These are phyloP conservation scores for Eurystomus glaucurus DNA, from an alignment of 2,797 vertebrate genomes.

Conservation along the genomic window DNA sequence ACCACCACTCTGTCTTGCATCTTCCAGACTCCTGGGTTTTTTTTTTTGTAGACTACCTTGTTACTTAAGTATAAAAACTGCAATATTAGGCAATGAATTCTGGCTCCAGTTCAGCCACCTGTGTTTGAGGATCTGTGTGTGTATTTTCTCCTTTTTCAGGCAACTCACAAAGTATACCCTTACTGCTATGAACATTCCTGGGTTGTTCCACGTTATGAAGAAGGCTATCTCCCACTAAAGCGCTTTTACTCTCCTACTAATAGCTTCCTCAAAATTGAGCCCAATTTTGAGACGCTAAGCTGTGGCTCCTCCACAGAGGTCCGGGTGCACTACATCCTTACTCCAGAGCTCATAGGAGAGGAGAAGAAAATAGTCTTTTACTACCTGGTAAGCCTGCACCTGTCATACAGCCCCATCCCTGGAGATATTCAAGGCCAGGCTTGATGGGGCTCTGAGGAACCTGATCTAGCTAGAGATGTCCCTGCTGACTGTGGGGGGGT, in stretches of 20 bases:
- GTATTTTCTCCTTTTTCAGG: slow-evolving; percentile 67
- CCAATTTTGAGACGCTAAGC: neutral
- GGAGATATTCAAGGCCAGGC: no score
- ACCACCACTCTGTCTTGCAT: neutral
- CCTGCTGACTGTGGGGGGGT: no score
- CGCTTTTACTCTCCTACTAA: slow-evolving; percentile 77
- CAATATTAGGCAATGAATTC: neutral
- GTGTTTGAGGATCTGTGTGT: neutral
- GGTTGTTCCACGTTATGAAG: slow-evolving; percentile 1
- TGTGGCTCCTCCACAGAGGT: slow-evolving; percentile 65
- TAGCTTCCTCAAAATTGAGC: slow-evolving; percentile 79
- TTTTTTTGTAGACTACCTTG: neutral
- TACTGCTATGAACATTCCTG: slow-evolving; percentile 63
- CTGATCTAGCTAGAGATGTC: no score
- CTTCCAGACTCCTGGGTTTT: neutral
- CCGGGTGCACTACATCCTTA: slow-evolving; percentile 71
- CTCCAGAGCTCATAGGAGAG: neutral
- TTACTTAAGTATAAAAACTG: neutral
- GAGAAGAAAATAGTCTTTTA: slow-evolving; percentile 73
- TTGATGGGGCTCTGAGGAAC: no score
- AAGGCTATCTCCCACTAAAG: neutral
- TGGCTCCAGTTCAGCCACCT: neutral
- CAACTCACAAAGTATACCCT: neutral
- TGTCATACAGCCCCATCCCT: neutral
- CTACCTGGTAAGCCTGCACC: slow-evolving; percentile 77